Evolutionary conservation across 1,140 invertebrate genomes (phyloP).

Genomic region (Lucilia sericata): DNA sequence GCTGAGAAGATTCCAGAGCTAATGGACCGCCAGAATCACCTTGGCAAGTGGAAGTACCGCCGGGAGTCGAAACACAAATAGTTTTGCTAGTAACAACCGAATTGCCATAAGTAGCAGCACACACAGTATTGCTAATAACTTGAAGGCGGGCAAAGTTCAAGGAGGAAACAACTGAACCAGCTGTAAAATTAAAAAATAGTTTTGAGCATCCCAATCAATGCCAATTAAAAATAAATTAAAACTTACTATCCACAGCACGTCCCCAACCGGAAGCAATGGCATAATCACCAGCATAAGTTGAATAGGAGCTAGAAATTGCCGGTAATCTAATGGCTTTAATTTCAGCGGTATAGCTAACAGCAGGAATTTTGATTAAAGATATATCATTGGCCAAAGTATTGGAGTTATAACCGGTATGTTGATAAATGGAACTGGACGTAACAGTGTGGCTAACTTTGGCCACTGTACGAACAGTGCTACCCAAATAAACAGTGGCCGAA

Average conservation of each 20-base stretch:
- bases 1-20: too few relatives aligned
- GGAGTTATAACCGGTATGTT: slow-evolving; percentile 68
- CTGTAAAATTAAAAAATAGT: slow-evolving; percentile 51
- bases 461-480: slow-evolving; percentile 49
- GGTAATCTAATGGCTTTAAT: slow-evolving; percentile 56
- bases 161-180: slow-evolving; percentile 63
- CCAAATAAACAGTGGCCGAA: slow-evolving; percentile 47
- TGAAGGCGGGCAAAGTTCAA: too few relatives aligned
- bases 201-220: neutral
- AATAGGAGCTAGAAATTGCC: slow-evolving; percentile 49
- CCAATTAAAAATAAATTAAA: slow-evolving; percentile 48
- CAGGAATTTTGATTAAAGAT: slow-evolving; percentile 68
- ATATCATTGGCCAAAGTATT: slow-evolving; percentile 69
- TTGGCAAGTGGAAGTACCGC: too few relatives aligned
- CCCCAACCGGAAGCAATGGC: slow-evolving; percentile 61
- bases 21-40: too few relatives aligned
- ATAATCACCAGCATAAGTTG: slow-evolving; percentile 51
- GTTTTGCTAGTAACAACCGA: too few relatives aligned
- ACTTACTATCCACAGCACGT: slow-evolving; percentile 29
- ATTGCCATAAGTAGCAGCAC: too few relatives aligned
- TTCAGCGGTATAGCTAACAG: slow-evolving; percentile 49
- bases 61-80: too few relatives aligned
- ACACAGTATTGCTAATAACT: too few relatives aligned
- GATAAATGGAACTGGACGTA: slow-evolving; percentile 50
- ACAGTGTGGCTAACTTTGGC: slow-evolving; percentile 50